A percentile compares a stretch with the other conserved stretches of the same genome.
Evolutionary conservation across 2,888 invertebrate genomes (phyloP).

Genomic region (Sinohyriopsis cumingii): DNA sequence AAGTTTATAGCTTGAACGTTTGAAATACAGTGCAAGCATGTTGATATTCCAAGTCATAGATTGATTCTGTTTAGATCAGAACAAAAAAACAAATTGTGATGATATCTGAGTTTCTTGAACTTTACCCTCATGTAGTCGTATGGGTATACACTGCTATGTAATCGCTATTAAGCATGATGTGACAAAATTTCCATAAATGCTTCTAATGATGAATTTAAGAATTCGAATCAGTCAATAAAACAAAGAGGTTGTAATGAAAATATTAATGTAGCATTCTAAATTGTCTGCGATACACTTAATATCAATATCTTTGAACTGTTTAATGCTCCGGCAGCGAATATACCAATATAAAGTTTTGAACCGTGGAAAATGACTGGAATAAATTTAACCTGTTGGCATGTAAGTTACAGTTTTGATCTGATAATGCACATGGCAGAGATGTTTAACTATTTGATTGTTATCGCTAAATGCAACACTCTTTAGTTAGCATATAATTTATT

Average conservation of each 20-base stretch:
- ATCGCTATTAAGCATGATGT: not conserved
- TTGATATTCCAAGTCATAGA: conserved; percentile 36
- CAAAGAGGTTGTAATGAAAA: conserved; percentile 1
- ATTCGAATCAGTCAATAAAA: conserved; percentile 4
- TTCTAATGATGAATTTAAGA: conserved; percentile 4
- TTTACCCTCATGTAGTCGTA: conserved; percentile 8
- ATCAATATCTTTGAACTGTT: no score
- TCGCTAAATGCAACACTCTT: no score
- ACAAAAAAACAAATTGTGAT: not conserved
- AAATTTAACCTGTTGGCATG: no score
- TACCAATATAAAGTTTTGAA: no score
- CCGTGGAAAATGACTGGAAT: no score
- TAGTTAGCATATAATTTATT: no score
- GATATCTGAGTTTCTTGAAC: conserved; percentile 5
- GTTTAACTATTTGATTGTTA: no score
- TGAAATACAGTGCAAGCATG: conserved; percentile 38
- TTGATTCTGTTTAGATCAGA: not conserved
- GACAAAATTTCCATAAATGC: conserved; percentile 4
- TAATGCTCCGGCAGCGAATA: no score
- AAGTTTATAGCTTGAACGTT: not conserved
- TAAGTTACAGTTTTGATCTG: no score
- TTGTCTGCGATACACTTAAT: no score
- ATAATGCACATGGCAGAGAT: no score
- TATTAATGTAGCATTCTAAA: no score
- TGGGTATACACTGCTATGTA: conserved; percentile 4